These are phyloP conservation scores for Chelon auratus DNA, from an alignment of 2,797 vertebrate genomes.

Conservation along the genomic window DNA sequence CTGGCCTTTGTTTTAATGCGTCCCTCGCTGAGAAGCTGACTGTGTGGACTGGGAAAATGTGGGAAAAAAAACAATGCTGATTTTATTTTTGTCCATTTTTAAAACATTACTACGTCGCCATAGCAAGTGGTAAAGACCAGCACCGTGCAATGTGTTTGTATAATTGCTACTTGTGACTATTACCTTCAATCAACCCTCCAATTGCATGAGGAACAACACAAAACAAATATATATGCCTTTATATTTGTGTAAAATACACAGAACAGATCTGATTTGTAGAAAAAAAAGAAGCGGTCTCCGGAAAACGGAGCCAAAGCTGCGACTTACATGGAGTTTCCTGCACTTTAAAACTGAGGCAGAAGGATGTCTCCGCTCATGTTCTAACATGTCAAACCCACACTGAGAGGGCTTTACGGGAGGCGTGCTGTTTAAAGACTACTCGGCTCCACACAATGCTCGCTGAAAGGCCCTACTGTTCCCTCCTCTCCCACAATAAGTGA, in stretches of 20 bases:
- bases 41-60: constrained; percentile 3
- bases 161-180: constrained; percentile 19
- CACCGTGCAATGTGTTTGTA: constrained; percentile 1
- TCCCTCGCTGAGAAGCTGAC: constrained; percentile 19
- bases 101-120: constrained; percentile 1
- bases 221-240: constrained; percentile 1
- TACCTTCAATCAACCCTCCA: constrained; percentile 8
- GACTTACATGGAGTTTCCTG: constrained; percentile 40
- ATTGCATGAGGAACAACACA: background rate
- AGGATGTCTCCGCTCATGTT: constrained; percentile 60
- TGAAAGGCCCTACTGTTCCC: constrained; percentile 59
- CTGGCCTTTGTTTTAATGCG: constrained; percentile 21
- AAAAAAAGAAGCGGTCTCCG: background rate
- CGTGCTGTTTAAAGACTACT: constrained; percentile 57
- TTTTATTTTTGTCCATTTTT: background rate
- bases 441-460: constrained; percentile 43
- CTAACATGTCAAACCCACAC: constrained; percentile 61
- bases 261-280: background rate
- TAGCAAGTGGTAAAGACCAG: background rate
- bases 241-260: background rate
- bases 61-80: background rate
- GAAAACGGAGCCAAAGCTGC: constrained; percentile 39
- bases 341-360: constrained; percentile 40
- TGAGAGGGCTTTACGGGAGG: constrained; percentile 57
- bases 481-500: constrained; percentile 61